These are phyloP conservation scores for Galeopsomyia nigrocyanea DNA, from an alignment of 2,888 invertebrate species.

Conservation along the genomic window DNA sequence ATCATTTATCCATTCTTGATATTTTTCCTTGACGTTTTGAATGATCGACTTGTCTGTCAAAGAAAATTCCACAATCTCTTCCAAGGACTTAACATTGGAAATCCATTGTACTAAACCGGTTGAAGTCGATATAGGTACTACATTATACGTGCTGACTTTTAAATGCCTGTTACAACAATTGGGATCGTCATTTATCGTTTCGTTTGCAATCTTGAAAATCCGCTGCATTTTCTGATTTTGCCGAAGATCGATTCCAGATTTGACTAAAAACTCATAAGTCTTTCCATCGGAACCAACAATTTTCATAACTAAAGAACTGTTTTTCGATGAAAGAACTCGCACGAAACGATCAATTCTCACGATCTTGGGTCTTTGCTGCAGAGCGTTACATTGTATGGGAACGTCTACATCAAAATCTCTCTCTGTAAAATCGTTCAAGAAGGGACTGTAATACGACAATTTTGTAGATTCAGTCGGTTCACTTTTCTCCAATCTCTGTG, in stretches of 20 bases:
- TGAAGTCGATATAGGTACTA: slow-evolving; percentile 75
- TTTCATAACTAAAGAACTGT: slow-evolving; percentile 76
- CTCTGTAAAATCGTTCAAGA: slow-evolving; percentile 72
- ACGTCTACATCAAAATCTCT: slow-evolving; percentile 73
- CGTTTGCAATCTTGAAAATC: slow-evolving; percentile 78
- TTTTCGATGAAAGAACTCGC: slow-evolving; percentile 71
- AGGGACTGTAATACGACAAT: slow-evolving; percentile 74
- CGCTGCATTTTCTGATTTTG: slow-evolving; percentile 83
- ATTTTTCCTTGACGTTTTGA: slow-evolving; percentile 48
- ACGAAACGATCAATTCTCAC: slow-evolving; percentile 74
- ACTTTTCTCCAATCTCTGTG: neutral
- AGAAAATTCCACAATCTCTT: slow-evolving; percentile 68
- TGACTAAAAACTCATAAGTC: slow-evolving; percentile 77
- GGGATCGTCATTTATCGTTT: slow-evolving; percentile 71
- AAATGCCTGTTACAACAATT: slow-evolving; percentile 71
- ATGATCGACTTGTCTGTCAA: slow-evolving; percentile 37
- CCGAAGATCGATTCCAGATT: slow-evolving; percentile 81
- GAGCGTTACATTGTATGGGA: slow-evolving; percentile 77
- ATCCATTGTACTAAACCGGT: slow-evolving; percentile 81
- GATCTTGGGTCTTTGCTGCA: slow-evolving; percentile 73
- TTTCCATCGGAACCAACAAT: slow-evolving; percentile 79
- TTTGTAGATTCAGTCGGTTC: slow-evolving; percentile 3
- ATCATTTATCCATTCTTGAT: slow-evolving; percentile 58
- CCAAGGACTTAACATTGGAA: slow-evolving; percentile 73
- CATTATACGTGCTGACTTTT: slow-evolving; percentile 75